A percentile compares a stretch with the other conserved stretches of the same genome.
Evolutionary conservation across 92 coral and sea anemone species (phyloP).

Genomic region (Paramuricea clavata): DNA sequence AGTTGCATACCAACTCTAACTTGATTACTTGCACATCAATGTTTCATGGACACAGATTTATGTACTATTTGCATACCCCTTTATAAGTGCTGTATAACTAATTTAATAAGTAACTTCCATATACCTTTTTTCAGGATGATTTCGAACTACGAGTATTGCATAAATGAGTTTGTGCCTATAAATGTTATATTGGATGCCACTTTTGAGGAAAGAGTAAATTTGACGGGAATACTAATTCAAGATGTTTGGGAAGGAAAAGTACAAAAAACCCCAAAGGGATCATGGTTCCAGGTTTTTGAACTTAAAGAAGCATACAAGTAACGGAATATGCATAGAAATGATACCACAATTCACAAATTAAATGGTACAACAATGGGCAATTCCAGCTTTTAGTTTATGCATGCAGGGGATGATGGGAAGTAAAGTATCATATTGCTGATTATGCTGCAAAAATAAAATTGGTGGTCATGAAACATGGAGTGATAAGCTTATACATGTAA

Average conservation of each 20-base stretch:
- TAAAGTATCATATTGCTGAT: too few species aligned
- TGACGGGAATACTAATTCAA: background rate
- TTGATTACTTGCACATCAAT: background rate
- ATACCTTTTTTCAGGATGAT: background rate
- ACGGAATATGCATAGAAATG: background rate
- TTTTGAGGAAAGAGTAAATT: background rate
- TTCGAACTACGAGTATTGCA: background rate
- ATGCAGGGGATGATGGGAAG: too few species aligned
- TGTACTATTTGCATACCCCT: too few species aligned
- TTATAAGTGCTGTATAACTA: too few species aligned
- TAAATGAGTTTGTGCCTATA: background rate
- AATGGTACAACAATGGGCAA: background rate
- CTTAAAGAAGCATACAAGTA: background rate
- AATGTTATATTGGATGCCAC: background rate
- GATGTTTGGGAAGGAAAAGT: background rate
- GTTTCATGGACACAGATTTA: background rate
- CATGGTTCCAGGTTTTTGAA: background rate
- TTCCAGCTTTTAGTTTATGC: too few species aligned
- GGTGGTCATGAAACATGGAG: too few species aligned
- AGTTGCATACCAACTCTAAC: background rate
- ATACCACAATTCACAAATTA: background rate
- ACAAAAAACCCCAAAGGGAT: background rate
- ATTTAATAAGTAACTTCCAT: too few species aligned
- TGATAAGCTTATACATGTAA: too few species aligned
- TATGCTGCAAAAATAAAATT: too few species aligned